Base-by-base conservation (phyloP, 2,888 invertebrate genomes). In the Enchytraeus crypticus region DNA sequence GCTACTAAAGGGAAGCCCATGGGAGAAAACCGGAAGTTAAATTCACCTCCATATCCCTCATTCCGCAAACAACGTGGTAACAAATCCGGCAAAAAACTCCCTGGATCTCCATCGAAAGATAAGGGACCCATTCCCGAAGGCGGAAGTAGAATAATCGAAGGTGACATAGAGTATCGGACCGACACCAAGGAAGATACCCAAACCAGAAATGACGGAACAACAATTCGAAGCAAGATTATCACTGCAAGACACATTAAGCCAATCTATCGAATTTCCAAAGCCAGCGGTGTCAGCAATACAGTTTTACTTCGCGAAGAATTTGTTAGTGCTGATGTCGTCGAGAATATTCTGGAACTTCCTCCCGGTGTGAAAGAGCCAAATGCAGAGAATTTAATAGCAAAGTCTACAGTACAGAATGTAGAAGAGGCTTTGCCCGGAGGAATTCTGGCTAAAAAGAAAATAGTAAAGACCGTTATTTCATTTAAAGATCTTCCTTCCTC, bases 281-380 rank as follows among this genome's bases (percentile, higher is more conserved):
- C 27, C 8, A 43, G 46, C 33, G 57, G 57, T n/a, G 29, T 14
- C 27, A 46, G 46, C 29, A 43, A 23, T 2, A 43, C 18, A 43
- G 46, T 32, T 29, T 18, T 45, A 27, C 5, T 57, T 11, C 45
- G 57, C n/a, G 57, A 57, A n/a, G 23, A 57, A n/a, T 18, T 46
- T n/a, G 30, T 57, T n/a, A 46, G 57, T 46, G 45, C 32, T n/a
- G 47, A 57, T 23, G 33, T 57, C 21, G 57, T 57, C 27, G 57
- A 57, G 32, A 57, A 57, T 57, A 23, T 57, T n/a, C 57, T 57
- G 18, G 46, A 57, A 47, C 45, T 57, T 26, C 57, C 57, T 26
- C 57, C 57, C 29, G 46, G 57, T 30, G 46, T 57, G 46, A 32
- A 43, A 8, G 57, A 57, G 32, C 57, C 57, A 46, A 30, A 29